Evolutionary conservation across 2,113 vertebrate species (phyloP).

Genomic region (Aspidoscelis tigris): DNA sequence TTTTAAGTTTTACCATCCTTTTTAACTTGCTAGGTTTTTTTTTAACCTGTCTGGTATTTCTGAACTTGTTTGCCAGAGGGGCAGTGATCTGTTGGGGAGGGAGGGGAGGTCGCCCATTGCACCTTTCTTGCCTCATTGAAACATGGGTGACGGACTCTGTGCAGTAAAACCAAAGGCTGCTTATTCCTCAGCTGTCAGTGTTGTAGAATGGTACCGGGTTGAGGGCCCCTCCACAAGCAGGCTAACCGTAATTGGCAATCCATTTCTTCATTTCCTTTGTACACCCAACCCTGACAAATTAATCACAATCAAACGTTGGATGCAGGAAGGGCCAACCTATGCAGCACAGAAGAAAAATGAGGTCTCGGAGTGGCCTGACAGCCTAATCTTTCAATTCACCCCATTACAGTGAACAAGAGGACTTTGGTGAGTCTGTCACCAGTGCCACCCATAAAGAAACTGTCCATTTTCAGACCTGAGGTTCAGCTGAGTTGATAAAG

Average conservation of each 20-base stretch:
- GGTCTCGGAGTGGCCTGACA: conserved; percentile 85
- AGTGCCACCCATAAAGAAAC: conserved; percentile 88
- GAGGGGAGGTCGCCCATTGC: conserved; percentile 39
- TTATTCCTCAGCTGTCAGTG: conserved; percentile 64
- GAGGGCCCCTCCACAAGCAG: conserved; percentile 76
- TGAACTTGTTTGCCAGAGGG: conserved; percentile 40
- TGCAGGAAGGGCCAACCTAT: conserved; percentile 67
- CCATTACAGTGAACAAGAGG: conserved; percentile 81
- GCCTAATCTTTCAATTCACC: conserved; percentile 89
- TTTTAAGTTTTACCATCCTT: not conserved
- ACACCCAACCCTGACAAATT: conserved; percentile 87
- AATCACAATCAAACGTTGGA: conserved; percentile 82
- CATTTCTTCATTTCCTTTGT: conserved; percentile 87
- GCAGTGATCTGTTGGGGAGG: conserved; percentile 18
- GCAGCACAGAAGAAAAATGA: conserved; percentile 91
- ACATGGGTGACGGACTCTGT: conserved; percentile 53
- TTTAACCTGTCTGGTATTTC: conserved; percentile 1
- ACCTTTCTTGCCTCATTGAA: conserved; percentile 63
- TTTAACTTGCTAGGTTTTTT: too few relatives aligned
- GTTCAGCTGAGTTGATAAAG: conserved; percentile 74
- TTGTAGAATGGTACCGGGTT: conserved; percentile 52
- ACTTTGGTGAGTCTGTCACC: conserved; percentile 78
- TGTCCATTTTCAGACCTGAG: conserved; percentile 54
- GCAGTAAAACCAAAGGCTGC: conserved; percentile 44
- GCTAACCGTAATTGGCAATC: conserved; percentile 89